Conservation (phyloP, 1,140 invertebrate species). For the Achatina immaculata region DNA sequence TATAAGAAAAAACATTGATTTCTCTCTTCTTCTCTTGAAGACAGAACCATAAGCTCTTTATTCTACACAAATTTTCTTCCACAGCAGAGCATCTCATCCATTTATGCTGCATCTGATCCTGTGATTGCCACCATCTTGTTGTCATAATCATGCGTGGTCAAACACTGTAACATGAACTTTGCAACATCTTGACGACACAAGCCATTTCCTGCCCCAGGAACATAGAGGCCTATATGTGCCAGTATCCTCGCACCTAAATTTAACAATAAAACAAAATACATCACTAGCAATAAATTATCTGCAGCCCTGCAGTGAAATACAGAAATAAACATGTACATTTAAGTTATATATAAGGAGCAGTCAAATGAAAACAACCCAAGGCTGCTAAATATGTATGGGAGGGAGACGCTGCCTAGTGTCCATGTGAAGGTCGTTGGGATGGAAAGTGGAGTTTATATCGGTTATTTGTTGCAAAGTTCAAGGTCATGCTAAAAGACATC, state of each 20-base stretch:
- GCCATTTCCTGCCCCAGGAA: background rate
- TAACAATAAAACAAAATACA: background rate
- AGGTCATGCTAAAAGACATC: no score
- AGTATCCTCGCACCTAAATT: slow-evolving; percentile 39
- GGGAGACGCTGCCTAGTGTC: no score
- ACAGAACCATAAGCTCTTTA: no score
- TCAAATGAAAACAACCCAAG: no score
- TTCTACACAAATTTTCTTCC: no score
- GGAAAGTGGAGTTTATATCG: no score
- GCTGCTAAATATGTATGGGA: no score
- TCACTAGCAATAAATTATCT: background rate
- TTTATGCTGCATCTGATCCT: background rate
- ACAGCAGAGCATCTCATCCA: no score
- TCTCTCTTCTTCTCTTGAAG: no score
- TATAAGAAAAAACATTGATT: no score
- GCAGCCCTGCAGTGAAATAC: background rate
- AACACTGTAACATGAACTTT: slow-evolving; percentile 50
- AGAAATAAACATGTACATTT: background rate
- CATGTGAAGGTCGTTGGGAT: no score
- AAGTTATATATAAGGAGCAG: background rate
- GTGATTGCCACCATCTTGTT: slow-evolving; percentile 44
- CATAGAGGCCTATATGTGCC: slow-evolving; percentile 39
- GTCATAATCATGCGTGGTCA: slow-evolving; percentile 41
- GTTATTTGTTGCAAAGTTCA: no score
- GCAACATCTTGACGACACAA: slow-evolving; percentile 50